Conservation (phyloP, 2,888 invertebrate genomes). For the Marasmarcha lunaedactyla region DNA sequence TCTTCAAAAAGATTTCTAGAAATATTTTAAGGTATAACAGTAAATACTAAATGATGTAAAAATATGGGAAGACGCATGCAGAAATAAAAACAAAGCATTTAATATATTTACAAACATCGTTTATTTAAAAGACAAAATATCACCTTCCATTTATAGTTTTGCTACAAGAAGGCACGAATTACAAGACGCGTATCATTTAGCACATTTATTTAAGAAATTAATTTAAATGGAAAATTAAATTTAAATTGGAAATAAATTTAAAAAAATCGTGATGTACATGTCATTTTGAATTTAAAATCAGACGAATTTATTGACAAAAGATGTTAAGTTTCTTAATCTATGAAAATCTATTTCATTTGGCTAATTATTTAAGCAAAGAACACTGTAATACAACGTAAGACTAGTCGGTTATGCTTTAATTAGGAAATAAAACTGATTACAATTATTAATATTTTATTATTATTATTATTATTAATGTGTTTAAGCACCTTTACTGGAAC, state of each 20-base stretch:
- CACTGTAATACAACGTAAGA: constrained; percentile 28
- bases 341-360: too few species aligned
- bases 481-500: constrained; percentile 45
- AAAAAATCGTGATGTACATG: too few species aligned
- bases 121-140: constrained; percentile 58
- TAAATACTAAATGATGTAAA: constrained; percentile 18
- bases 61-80: too few species aligned
- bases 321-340: too few species aligned
- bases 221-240: too few species aligned
- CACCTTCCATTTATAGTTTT: constrained; percentile 37
- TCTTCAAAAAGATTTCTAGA: not conserved
- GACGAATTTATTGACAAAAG: too few species aligned
- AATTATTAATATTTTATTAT: not conserved
- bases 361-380: constrained; percentile 1
- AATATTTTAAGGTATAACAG: constrained; percentile 1
- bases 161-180: constrained; percentile 47
- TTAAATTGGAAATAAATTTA: too few species aligned
- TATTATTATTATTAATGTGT: constrained; percentile 8
- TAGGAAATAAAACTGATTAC: not conserved
- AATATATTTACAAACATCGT: constrained; percentile 63
- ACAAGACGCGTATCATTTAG: not conserved
- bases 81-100: constrained; percentile 8
- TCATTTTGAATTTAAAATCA: too few species aligned
- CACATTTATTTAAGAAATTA: too few species aligned
- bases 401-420: constrained; percentile 38